Base-by-base conservation (phyloP, 37 sponge, comb jelly and placozoan genomes). In the Ephydatia muelleri region DNA sequence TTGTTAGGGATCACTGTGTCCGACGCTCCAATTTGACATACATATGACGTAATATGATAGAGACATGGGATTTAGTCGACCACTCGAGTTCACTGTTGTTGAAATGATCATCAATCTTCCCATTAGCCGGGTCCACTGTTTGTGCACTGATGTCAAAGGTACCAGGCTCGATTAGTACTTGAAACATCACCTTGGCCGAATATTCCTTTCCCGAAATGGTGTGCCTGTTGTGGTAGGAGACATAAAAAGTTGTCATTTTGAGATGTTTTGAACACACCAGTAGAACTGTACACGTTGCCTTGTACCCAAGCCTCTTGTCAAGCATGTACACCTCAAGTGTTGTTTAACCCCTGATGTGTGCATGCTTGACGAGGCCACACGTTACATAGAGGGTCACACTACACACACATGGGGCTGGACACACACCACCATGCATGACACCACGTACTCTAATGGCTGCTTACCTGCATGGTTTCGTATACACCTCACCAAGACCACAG, bases 171-270 rank as follows among this genome's bases (percentile, higher is more conserved):
- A 85, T 72, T 1, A 65, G 71, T 14, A 90, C 84, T 35, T 80
- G 75, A 48, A 90, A 90, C 21, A 86, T 86, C n/a, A 90, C 91
- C 12, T 77, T 80, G 27, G 77, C 86, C 38, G 28, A 34, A 38
- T 90, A 85, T 5, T 49, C 25, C 68, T 38, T 85, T 25, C 77
- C 38, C 39, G 80, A 33, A 1, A 40, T 67, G 9, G 77, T 49
- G 40, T 82, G 78, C 13, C 26, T 23, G 38, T 66, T 73, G 29
- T 75, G 80, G n/a, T n/a, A n/a, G n/a, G n/a, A n/a, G n/a, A n/a
- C n/a, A n/a, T n/a, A n/a, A n/a, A n/a, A n/a, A n/a, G n/a, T n/a
- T n/a, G n/a, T n/a, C n/a, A n/a, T n/a, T n/a, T n/a, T n/a, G n/a
- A n/a, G n/a, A n/a, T n/a, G n/a, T n/a, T n/a, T n/a, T n/a, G n/a